Percentiles rank a stretch among this genome's conserved stretches.
Evolutionary conservation across 1,140 invertebrate genomes (phyloP).

Genomic region (Meloidogyne hapla): DNA sequence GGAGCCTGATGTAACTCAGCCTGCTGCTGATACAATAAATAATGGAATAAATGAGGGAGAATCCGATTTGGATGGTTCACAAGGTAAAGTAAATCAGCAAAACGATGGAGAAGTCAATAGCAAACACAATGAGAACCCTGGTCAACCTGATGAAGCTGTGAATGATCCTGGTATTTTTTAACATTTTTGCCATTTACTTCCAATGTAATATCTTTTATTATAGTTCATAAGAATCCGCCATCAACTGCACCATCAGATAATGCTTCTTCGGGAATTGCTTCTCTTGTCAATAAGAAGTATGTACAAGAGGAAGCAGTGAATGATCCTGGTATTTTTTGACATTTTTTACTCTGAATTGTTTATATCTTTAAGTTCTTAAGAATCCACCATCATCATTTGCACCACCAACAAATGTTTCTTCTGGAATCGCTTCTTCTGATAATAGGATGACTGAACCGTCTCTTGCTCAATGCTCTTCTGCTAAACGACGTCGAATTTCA

Average conservation of each 20-base stretch:
- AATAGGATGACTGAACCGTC: conserved; percentile 1
- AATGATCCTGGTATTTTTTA: background rate
- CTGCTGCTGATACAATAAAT: background rate
- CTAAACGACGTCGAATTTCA: background rate
- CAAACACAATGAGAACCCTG: background rate
- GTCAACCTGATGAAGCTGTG: background rate
- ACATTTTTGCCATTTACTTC: background rate
- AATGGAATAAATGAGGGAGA: background rate
- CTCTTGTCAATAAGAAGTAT: background rate
- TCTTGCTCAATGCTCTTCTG: background rate
- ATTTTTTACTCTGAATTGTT: no score
- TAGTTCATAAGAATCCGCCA: conserved; percentile 1
- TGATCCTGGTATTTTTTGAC: no score
- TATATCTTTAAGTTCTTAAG: no score
- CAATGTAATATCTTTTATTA: no score
- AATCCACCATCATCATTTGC: background rate
- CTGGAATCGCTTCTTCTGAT: background rate
- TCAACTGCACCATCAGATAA: background rate
- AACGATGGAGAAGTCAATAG: background rate
- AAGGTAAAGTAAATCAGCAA: background rate
- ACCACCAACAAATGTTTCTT: background rate
- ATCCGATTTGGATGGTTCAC: no score
- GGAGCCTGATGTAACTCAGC: background rate
- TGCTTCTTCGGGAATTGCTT: background rate
- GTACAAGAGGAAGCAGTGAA: no score